Evolutionary conservation across 1,140 invertebrate species (phyloP), one percentile per base, ranked within the genome.

Genomic region (Spodoptera frugiperda): DNA sequence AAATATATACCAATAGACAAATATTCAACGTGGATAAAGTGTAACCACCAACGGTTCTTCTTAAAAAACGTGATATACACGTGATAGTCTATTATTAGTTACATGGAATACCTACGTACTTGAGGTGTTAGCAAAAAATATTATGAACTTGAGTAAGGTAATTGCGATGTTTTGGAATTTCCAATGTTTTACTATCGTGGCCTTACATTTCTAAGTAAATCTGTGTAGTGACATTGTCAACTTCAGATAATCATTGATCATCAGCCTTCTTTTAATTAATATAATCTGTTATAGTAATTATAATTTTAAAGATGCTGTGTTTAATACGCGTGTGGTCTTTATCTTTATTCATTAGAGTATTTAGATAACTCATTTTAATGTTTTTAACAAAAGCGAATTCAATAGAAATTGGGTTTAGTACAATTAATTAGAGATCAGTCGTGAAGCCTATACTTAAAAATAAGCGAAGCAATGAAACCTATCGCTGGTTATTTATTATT

Each of bases 401-500:
- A 55, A 21, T 4, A 0, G 19, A 25, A 14, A 25, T 0, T 12
- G 8, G 5, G 12, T 10, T 12, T 8, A 11, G 21, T 0, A 55
- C 11, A 11, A 55, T 21, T 55, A 25, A 21, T 21, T 54, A n/a
- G n/a, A n/a, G n/a, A n/a, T 54, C 17, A 54, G 53, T 2, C 19
- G n/a, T 30, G 25, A 39, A 39, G 33, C 33, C 33, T 14, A 49
- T 9, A 14, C n/a, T 39, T 5, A 48, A 39, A 25, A 25, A 25
- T 25, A 25, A 25, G 44, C 19, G n/a, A 67, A 15, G 63, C 46
- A 49, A 49, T 67, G 25, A 67, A 39, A 67, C 11, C 33, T 44
- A 49, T 19, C 44, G 48, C 63, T 44, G 4, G 39, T 73, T 30
- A 61, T 74, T 63, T 53, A 74, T 73, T 30, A 61, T 74, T 63